Percentiles rank a stretch among this genome's conserved stretches.
These are phyloP conservation scores for Labrus mixtus DNA, from an alignment of 2,113 vertebrate genomes.

Conservation along the genomic window DNA sequence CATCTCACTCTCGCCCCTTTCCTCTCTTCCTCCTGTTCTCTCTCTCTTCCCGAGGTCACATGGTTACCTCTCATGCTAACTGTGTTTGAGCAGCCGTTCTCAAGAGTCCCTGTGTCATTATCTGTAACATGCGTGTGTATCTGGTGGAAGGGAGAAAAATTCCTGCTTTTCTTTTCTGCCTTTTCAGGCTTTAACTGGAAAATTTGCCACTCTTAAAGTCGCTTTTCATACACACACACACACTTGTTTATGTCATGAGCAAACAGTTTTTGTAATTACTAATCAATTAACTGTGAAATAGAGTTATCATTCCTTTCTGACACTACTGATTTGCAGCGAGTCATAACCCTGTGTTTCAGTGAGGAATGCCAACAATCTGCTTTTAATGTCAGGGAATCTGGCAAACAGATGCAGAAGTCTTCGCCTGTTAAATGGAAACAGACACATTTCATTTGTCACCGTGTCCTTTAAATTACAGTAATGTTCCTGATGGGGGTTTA, in stretches of 20 bases:
- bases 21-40: slow-evolving; percentile 6
- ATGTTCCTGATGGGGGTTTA: neutral
- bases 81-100: slow-evolving; percentile 6
- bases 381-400: slow-evolving; percentile 2
- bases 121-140: slow-evolving; percentile 12
- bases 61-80: slow-evolving; percentile 39
- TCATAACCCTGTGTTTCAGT: neutral
- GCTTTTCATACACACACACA: slow-evolving; percentile 6
- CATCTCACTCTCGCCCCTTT: neutral
- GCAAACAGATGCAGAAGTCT: slow-evolving; percentile 9
- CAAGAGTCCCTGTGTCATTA: slow-evolving; percentile 3
- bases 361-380: slow-evolving; percentile 31
- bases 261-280: neutral
- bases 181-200: slow-evolving; percentile 35
- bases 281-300: slow-evolving; percentile 8
- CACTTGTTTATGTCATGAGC: neutral
- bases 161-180: neutral
- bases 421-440: slow-evolving; percentile 22
- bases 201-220: slow-evolving; percentile 40
- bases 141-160: neutral
- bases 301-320: slow-evolving; percentile 33
- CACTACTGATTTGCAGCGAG: slow-evolving; percentile 13
- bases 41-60: slow-evolving; percentile 26
- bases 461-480: slow-evolving; percentile 1
- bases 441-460: slow-evolving; percentile 12